Evolutionary conservation across 2,797 vertebrate species (phyloP).

Genomic region (Tragopan temminckii): DNA sequence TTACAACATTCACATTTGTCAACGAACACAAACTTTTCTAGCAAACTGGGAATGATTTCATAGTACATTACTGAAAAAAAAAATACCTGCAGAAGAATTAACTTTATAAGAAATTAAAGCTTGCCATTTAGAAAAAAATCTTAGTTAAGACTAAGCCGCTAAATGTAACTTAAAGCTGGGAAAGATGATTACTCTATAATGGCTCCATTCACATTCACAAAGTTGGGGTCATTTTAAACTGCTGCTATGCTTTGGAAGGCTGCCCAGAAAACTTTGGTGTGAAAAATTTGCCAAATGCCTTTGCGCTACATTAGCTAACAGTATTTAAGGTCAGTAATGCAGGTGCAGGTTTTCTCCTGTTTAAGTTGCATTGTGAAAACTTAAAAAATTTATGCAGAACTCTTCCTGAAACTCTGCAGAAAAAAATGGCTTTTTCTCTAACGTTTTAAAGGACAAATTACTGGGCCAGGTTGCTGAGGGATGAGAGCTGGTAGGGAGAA

Average conservation of each 20-base stretch:
- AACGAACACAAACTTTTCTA: not conserved
- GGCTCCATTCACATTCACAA: constrained; percentile 48
- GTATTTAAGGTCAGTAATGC: constrained; percentile 48
- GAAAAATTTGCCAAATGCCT: constrained; percentile 60
- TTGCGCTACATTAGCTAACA: constrained; percentile 42
- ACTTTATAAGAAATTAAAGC: constrained; percentile 34
- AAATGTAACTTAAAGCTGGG: constrained; percentile 56
- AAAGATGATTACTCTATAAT: constrained; percentile 51
- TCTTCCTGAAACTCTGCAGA: not conserved
- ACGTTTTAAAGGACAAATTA: not conserved
- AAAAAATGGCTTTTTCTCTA: not conserved
- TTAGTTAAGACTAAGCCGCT: not conserved
- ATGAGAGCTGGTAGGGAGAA: not conserved
- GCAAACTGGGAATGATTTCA: not conserved
- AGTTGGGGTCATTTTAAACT: constrained; percentile 45
- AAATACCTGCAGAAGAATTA: constrained; percentile 12
- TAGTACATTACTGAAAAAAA: not conserved
- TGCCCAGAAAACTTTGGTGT: constrained; percentile 63
- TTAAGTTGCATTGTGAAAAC: not conserved
- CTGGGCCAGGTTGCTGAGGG: not conserved
- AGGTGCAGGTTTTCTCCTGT: not conserved
- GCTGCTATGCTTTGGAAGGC: constrained; percentile 55
- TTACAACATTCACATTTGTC: not conserved
- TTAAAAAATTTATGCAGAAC: not conserved
- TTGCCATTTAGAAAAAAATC: not conserved